phyloP scores from a whole-genome alignment of 2,113 vertebrate species.

The Montifringilla adamsi region DNA sequence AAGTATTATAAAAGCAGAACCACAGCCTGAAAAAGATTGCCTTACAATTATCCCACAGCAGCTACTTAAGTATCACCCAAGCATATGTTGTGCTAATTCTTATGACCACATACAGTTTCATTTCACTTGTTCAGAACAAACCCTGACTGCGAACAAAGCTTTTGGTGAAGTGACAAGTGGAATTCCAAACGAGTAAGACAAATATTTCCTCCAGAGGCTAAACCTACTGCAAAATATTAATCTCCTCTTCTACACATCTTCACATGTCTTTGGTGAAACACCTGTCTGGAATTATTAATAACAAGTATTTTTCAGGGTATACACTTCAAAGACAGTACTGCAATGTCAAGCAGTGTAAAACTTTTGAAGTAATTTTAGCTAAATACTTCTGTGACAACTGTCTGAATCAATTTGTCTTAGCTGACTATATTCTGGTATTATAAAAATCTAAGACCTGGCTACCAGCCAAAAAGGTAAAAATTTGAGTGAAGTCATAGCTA shows the following conservation, averaged over 20 bases:
- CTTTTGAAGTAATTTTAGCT: constrained; percentile 77
- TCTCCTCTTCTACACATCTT: constrained; percentile 76
- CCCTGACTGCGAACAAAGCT: constrained; percentile 49
- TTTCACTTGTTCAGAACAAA: constrained; percentile 69
- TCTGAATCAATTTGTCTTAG: constrained; percentile 78
- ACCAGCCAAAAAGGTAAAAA: constrained; percentile 65
- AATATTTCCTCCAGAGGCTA: constrained; percentile 77
- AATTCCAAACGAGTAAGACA: constrained; percentile 75
- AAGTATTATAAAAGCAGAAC: not conserved
- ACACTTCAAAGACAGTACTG: constrained; percentile 77
- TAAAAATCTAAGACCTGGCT: constrained; percentile 55
- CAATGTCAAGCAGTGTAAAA: constrained; percentile 74
- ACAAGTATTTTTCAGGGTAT: constrained; percentile 77
- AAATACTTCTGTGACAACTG: constrained; percentile 81
- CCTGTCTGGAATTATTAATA: constrained; percentile 81
- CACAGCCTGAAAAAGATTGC: constrained; percentile 4
- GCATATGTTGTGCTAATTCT: constrained; percentile 62
- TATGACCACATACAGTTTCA: constrained; percentile 56
- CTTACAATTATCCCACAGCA: constrained; percentile 55
- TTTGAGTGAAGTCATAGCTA: constrained; percentile 35
- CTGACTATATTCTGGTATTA: constrained; percentile 59
- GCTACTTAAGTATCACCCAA: constrained; percentile 55
- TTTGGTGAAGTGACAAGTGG: constrained; percentile 73
- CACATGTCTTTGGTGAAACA: constrained; percentile 76
- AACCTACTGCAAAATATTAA: constrained; percentile 75